phyloP scores from a whole-genome alignment of 2,113 vertebrate species.

The Caranx melampygus region DNA sequence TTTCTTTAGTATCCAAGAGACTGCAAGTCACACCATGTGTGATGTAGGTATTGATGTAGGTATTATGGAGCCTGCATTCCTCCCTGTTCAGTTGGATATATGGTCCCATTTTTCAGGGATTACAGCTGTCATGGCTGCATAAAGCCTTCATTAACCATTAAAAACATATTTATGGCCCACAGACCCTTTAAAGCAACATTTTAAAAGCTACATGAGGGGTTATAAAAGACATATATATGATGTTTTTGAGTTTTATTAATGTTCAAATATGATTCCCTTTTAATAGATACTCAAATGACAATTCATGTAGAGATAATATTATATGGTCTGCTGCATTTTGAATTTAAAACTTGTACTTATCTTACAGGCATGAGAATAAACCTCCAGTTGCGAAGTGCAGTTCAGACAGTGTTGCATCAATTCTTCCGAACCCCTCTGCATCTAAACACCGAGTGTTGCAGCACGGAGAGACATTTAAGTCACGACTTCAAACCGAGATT shows the following conservation, averaged over 20 bases:
- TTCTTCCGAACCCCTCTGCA: slow-evolving; percentile 16
- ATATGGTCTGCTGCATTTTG: background rate
- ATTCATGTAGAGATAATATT: background rate
- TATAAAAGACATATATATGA: slow-evolving; percentile 24
- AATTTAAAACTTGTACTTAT: slow-evolving; percentile 1
- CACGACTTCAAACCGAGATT: slow-evolving; percentile 45
- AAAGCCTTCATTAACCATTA: slow-evolving; percentile 59
- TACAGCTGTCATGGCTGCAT: slow-evolving; percentile 48
- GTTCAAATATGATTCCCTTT: background rate
- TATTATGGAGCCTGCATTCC: slow-evolving; percentile 25
- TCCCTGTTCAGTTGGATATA: slow-evolving; percentile 39
- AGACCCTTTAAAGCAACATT: slow-evolving; percentile 53
- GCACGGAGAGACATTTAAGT: slow-evolving; percentile 7
- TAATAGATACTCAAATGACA: background rate
- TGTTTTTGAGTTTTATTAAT: background rate
- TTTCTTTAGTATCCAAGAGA: slow-evolving; percentile 30
- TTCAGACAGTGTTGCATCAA: background rate
- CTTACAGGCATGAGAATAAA: background rate
- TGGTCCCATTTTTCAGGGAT: slow-evolving; percentile 50
- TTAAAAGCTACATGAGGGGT: slow-evolving; percentile 24
- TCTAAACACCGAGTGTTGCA: slow-evolving; percentile 16
- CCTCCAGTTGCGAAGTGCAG: background rate
- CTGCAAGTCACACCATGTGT: slow-evolving; percentile 27
- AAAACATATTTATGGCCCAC: slow-evolving; percentile 53
- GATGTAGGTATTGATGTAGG: slow-evolving; percentile 49